Conservation (phyloP, 1,140 invertebrate species). For the Mactra quadrangularis region DNA sequence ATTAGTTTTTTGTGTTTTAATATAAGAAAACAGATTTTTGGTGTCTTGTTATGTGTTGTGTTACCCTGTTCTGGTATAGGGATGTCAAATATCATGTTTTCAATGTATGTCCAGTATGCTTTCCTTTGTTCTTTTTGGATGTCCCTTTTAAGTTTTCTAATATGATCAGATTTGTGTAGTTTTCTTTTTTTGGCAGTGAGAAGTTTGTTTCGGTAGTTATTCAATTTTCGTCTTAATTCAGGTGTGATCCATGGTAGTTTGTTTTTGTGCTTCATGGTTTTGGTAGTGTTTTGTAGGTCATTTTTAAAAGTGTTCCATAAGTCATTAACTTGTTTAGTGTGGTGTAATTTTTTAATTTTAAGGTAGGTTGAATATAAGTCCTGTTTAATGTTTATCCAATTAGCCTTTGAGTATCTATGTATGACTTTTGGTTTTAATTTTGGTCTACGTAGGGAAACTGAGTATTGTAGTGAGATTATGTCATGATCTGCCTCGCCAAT, state of each 20-base stretch:
- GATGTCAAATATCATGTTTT: constrained; percentile 35
- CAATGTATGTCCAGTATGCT: constrained; percentile 34
- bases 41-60: background rate
- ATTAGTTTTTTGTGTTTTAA: constrained; percentile 39
- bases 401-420: background rate
- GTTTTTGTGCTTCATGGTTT: background rate
- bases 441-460: background rate
- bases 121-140: constrained; percentile 32
- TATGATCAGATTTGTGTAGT: background rate
- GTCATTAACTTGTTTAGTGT: background rate
- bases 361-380: background rate
- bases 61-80: constrained; percentile 16
- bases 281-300: background rate
- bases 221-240: constrained; percentile 29
- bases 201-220: constrained; percentile 12
- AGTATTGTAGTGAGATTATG: background rate
- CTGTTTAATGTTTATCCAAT: background rate
- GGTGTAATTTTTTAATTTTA: background rate
- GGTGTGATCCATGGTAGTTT: background rate
- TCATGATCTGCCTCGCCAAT: constrained; percentile 38
- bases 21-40: constrained; percentile 50
- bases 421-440: background rate
- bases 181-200: background rate
- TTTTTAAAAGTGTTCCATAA: constrained; percentile 16
- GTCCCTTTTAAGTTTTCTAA: constrained; percentile 14